Conservation (phyloP, 2,888 invertebrate genomes). For the Lochmaea crataegi region DNA sequence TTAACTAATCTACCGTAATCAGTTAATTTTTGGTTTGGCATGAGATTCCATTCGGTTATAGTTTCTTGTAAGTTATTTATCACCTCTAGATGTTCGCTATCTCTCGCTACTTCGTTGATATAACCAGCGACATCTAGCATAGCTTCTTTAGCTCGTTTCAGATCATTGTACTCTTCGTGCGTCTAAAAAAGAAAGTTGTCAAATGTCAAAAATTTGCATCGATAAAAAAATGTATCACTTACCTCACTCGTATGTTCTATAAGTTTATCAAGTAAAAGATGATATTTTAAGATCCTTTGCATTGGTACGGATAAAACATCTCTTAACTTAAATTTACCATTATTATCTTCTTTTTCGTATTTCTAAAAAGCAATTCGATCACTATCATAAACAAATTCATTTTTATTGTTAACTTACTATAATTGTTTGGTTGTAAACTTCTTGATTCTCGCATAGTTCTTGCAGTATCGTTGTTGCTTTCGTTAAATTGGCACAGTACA, state of each 20-base stretch:
- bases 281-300: constrained; percentile 98
- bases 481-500: constrained; percentile 95
- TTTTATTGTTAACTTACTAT: constrained; percentile 68
- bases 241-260: constrained; percentile 87
- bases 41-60: constrained; percentile 81
- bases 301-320: constrained; percentile 98
- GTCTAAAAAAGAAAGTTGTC: constrained; percentile 66
- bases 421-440: constrained; percentile 74
- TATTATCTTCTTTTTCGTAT: constrained; percentile 93
- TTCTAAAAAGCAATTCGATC: constrained; percentile 70
- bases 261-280: constrained; percentile 89
- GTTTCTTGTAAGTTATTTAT: constrained; percentile 91
- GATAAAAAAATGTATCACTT: constrained; percentile 55
- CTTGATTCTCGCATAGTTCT: constrained; percentile 76
- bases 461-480: constrained; percentile 89
- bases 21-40: constrained; percentile 82
- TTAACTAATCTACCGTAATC: constrained; percentile 92
- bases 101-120: constrained; percentile 97
- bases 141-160: constrained; percentile 90
- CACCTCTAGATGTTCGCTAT: constrained; percentile 91
- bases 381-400: constrained; percentile 10
- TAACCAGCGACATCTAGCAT: constrained; percentile 98
- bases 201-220: background rate
- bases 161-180: constrained; percentile 84
- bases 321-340: constrained; percentile 92